Evolutionary conservation across 2,797 vertebrate species (phyloP).

Genomic region (Stomatorhinus walkeri): DNA sequence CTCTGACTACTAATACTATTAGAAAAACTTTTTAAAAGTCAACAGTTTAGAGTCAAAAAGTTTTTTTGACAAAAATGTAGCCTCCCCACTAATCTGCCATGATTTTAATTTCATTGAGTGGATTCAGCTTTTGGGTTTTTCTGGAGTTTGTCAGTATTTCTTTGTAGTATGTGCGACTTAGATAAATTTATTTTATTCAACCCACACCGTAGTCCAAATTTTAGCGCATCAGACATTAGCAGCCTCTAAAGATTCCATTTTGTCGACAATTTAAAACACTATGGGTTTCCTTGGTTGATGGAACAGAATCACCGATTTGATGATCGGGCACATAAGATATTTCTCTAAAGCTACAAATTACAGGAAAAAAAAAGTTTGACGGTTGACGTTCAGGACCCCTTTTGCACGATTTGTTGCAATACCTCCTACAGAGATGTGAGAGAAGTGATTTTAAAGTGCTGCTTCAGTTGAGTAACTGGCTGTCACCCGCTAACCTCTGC

Average conservation of each 20-base stretch:
- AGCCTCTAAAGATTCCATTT: background rate
- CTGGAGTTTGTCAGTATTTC: background rate
- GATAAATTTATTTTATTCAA: background rate
- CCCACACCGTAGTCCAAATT: background rate
- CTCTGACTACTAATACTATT: background rate
- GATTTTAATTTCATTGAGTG: background rate
- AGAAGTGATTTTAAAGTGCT: background rate
- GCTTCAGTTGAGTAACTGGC: background rate
- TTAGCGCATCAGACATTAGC: background rate
- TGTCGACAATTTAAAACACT: background rate
- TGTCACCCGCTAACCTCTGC: constrained; percentile 5
- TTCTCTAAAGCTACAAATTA: constrained; percentile 10
- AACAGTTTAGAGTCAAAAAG: background rate
- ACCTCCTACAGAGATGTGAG: background rate
- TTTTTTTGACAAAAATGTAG: background rate
- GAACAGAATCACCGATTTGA: background rate
- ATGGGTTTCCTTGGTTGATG: background rate
- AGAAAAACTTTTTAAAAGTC: background rate
- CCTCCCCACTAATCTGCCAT: background rate
- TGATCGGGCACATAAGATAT: background rate
- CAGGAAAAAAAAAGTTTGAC: background rate
- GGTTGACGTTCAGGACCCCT: background rate
- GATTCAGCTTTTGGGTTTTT: background rate
- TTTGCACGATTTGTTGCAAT: background rate
- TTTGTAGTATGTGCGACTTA: background rate